Conservation (phyloP, 2,797 vertebrate genomes). For the Erithacus rubecula region DNA sequence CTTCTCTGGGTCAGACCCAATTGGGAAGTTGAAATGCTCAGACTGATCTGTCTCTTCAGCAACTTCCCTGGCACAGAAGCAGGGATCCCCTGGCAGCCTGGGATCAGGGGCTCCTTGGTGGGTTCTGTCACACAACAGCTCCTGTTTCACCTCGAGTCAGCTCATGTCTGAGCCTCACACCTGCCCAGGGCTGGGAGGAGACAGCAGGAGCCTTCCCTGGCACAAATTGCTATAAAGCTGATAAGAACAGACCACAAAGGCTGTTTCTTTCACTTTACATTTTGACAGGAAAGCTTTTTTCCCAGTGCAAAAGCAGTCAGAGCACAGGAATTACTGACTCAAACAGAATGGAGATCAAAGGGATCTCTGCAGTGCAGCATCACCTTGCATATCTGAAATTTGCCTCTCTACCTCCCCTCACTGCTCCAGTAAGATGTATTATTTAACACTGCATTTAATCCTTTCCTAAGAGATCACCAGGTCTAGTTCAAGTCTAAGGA, state of each 20-base stretch:
- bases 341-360: not conserved
- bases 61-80: not conserved
- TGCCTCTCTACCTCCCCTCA: accelerated
- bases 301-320: not conserved
- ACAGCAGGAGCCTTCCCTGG: not conserved
- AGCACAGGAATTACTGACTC: not conserved
- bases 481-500: not conserved
- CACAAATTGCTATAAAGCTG: not conserved
- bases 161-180: accelerated
- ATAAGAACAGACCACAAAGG: not conserved
- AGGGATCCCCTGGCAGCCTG: not conserved
- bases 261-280: not conserved
- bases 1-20: not conserved
- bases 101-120: not conserved
- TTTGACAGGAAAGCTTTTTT: not conserved
- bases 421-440: not conserved
- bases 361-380: not conserved
- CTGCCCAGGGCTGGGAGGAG: not conserved
- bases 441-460: not conserved
- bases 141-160: not conserved
- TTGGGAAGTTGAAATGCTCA: not conserved
- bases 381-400: not conserved
- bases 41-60: not conserved
- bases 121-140: not conserved
- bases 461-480: not conserved